Percentiles rank a stretch among this genome's conserved stretches.
phyloP scores from a whole-genome alignment of 2,797 vertebrate species.

The Chrosomus eos region DNA sequence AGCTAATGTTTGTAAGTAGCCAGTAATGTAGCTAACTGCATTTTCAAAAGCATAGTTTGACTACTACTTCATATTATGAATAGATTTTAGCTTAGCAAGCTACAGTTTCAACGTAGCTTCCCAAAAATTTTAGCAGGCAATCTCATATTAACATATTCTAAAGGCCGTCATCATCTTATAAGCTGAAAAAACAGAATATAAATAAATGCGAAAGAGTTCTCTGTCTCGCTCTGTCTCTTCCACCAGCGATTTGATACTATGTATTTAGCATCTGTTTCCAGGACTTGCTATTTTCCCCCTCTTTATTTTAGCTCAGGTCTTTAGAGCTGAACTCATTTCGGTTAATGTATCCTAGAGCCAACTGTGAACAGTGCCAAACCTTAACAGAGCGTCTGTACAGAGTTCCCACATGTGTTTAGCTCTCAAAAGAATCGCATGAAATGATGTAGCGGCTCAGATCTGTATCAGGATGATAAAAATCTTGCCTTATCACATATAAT shows the following conservation, averaged over 20 bases:
- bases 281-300: constrained; percentile 29
- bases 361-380: constrained; percentile 22
- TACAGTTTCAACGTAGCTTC: background rate
- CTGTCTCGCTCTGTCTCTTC: constrained; percentile 1
- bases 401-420: constrained; percentile 39
- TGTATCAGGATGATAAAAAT: constrained; percentile 6
- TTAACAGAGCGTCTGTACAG: constrained; percentile 12
- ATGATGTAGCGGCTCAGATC: constrained; percentile 1
- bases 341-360: constrained; percentile 26
- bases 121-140: background rate
- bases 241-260: constrained; percentile 17
- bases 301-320: constrained; percentile 34
- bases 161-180: constrained; percentile 14
- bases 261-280: constrained; percentile 36
- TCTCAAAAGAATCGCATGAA: background rate
- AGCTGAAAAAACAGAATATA: constrained; percentile 7
- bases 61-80: background rate
- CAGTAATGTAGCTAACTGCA: background rate
- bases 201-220: constrained; percentile 14
- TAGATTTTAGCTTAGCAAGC: background rate
- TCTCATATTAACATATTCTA: background rate
- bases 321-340: constrained; percentile 27
- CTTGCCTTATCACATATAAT: constrained; percentile 2
- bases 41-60: background rate
- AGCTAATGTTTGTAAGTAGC: background rate